These are phyloP conservation scores for Peromyscus melanophrys DNA, from an alignment of 2,797 vertebrate species.

Conservation along the genomic window DNA sequence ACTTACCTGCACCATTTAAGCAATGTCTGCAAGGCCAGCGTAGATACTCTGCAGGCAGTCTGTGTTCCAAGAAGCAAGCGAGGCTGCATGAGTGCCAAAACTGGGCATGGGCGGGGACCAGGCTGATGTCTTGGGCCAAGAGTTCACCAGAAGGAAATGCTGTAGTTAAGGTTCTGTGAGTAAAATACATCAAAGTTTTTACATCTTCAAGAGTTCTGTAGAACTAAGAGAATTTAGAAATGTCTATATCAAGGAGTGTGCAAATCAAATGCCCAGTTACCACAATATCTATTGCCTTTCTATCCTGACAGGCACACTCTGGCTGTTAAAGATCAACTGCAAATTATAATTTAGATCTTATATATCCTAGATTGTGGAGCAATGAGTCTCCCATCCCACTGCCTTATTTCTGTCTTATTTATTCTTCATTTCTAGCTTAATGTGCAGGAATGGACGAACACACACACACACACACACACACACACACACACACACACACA, in stretches of 20 bases:
- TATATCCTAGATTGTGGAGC: not conserved
- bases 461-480: too few species aligned
- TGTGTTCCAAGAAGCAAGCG: slow-evolving; percentile 51
- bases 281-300: slow-evolving; percentile 58
- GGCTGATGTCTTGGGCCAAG: not conserved
- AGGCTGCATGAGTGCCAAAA: not conserved
- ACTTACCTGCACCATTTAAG: slow-evolving; percentile 89
- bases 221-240: slow-evolving; percentile 46
- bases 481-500: not conserved
- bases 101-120: not conserved
- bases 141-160: not conserved
- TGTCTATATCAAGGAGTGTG: slow-evolving; percentile 10
- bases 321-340: slow-evolving; percentile 38
- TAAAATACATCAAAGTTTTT: slow-evolving; percentile 3
- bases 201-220: slow-evolving; percentile 14
- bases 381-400: not conserved
- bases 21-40: slow-evolving; percentile 86
- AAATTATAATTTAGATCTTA: slow-evolving; percentile 30
- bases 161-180: not conserved
- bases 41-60: slow-evolving; percentile 72
- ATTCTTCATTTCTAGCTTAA: not conserved
- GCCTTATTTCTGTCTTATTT: not conserved
- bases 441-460: not conserved
- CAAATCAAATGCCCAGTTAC: slow-evolving; percentile 58
- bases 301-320: slow-evolving; percentile 32